Percentiles rank a stretch among this genome's conserved stretches.
Conservation (phyloP, 2,888 invertebrate species). For the Stenurella melanura region DNA sequence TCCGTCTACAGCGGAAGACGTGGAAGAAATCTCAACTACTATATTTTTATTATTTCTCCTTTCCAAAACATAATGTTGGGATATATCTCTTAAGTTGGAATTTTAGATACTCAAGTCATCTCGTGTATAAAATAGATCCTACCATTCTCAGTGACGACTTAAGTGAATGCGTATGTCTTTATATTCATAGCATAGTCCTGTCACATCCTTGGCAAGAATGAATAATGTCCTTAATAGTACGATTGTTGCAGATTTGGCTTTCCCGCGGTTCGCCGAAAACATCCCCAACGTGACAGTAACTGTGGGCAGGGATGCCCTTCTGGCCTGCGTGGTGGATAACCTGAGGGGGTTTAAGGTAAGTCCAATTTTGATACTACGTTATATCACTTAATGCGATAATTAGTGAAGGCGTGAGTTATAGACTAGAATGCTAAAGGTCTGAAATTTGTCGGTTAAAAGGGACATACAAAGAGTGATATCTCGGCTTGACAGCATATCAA, state of each 20-base stretch:
- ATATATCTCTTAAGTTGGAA: background rate
- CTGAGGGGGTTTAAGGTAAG: conserved; percentile 89
- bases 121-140: conserved; percentile 20
- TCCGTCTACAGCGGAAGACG: too few species aligned
- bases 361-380: background rate
- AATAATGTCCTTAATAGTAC: conserved; percentile 43
- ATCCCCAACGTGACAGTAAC: conserved; percentile 94
- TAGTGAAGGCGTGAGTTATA: background rate
- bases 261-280: conserved; percentile 91
- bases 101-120: background rate
- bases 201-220: conserved; percentile 43
- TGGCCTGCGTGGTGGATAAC: conserved; percentile 93
- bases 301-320: conserved; percentile 88
- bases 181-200: conserved; percentile 41
- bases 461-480: background rate
- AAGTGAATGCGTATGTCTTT: conserved; percentile 30
- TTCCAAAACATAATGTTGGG: background rate
- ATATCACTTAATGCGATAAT: conserved; percentile 1
- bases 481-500: background rate
- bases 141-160: conserved; percentile 20
- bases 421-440: background rate
- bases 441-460: background rate
- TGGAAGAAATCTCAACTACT: background rate
- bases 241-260: conserved; percentile 69
- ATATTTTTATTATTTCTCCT: background rate